Conservation (phyloP, 2,888 invertebrate genomes). For the Tholera decimalis region DNA sequence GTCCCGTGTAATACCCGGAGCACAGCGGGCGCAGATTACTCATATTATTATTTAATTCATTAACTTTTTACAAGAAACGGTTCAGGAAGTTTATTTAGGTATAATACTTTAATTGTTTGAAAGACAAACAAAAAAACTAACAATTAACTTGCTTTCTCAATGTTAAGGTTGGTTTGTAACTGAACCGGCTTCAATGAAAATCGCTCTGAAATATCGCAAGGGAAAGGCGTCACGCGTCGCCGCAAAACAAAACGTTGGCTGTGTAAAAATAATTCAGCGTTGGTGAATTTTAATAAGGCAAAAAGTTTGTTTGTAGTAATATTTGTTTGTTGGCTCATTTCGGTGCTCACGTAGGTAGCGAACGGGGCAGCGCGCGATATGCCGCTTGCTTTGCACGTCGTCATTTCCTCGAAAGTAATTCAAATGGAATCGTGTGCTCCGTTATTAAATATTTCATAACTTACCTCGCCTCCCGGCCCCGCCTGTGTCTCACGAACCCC, state of each 20-base stretch:
- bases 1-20: constrained; percentile 65
- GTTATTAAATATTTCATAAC: constrained; percentile 92
- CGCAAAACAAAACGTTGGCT: constrained; percentile 50
- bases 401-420: constrained; percentile 91
- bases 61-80: constrained; percentile 24
- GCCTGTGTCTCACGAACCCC: constrained; percentile 72
- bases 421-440: constrained; percentile 91
- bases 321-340: constrained; percentile 80
- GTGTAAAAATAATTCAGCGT: constrained; percentile 62
- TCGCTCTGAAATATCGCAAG: constrained; percentile 4
- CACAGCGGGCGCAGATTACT: constrained; percentile 52
- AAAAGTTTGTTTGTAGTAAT: constrained; percentile 80
- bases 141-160: constrained; percentile 20
- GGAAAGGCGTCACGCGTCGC: constrained; percentile 27
- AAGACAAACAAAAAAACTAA: constrained; percentile 33
- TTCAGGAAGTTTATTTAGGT: constrained; percentile 5
- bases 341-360: constrained; percentile 68
- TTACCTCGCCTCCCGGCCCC: constrained; percentile 79
- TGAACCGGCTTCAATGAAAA: constrained; percentile 34
- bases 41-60: constrained; percentile 54
- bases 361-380: constrained; percentile 75
- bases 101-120: constrained; percentile 41
- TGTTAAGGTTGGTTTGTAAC: constrained; percentile 32
- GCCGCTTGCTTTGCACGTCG: constrained; percentile 84
- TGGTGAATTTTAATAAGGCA: constrained; percentile 77